Evolutionary conservation across 2,888 invertebrate genomes (phyloP).

Genomic region (Xylophagus ater): DNA sequence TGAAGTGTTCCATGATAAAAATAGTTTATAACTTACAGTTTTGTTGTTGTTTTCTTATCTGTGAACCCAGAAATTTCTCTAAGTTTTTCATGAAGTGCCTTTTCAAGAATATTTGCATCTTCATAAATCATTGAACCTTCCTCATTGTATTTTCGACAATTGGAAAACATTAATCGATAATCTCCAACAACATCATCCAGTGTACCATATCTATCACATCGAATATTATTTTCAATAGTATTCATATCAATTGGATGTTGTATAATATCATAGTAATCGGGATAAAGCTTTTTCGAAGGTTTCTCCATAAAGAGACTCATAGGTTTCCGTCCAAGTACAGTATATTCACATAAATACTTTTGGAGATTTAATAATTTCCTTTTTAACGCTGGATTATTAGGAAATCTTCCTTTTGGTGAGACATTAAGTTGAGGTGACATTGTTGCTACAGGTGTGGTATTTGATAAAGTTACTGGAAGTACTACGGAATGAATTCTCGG

Average conservation of each 20-base stretch:
- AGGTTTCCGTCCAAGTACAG: conserved; percentile 69
- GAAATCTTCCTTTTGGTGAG: conserved; percentile 33
- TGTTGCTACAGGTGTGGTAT: conserved; percentile 4
- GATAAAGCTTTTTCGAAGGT: conserved; percentile 88
- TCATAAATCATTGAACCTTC: conserved; percentile 91
- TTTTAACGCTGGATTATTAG: conserved; percentile 43
- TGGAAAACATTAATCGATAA: conserved; percentile 88
- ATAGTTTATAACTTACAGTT: conserved; percentile 36
- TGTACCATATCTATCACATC: conserved; percentile 67
- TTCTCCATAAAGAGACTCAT: conserved; percentile 93
- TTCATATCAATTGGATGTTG: conserved; percentile 90
- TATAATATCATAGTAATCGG: conserved; percentile 92
- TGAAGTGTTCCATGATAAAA: neutral
- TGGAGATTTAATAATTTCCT: conserved; percentile 73
- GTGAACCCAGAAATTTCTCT: conserved; percentile 57
- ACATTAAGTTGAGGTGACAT: conserved; percentile 14
- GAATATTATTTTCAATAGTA: conserved; percentile 85
- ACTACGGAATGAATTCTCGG: conserved; percentile 25
- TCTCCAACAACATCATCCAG: conserved; percentile 81
- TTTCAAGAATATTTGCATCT: conserved; percentile 82
- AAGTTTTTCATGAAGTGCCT: conserved; percentile 70
- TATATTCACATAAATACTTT: conserved; percentile 58
- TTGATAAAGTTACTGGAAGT: conserved; percentile 7
- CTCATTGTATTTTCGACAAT: conserved; percentile 95
- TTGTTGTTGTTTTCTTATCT: conserved; percentile 29